Conservation (phyloP, 92 coral and sea anemone species). For the Ricordea florida region DNA sequence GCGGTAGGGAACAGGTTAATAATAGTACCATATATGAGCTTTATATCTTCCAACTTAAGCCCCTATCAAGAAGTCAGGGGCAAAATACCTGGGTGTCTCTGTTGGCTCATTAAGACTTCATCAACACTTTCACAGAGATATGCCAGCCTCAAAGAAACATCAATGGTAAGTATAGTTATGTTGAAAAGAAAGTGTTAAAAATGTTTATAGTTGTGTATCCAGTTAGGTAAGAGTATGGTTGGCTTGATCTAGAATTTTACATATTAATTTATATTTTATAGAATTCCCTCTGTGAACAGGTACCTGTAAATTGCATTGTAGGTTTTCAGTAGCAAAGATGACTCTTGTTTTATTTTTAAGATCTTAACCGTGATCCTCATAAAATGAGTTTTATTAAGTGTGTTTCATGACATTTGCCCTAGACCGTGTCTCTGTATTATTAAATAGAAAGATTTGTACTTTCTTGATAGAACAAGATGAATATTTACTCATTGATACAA, state of each 20-base stretch:
- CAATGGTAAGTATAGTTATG: conserved; percentile 61
- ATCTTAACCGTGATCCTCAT: too few species aligned
- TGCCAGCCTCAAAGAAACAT: conserved; percentile 72
- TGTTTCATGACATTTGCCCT: too few species aligned
- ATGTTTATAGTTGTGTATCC: background rate
- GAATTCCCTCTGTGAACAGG: background rate
- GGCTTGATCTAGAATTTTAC: background rate
- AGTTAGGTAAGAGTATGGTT: background rate
- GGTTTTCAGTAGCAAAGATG: background rate
- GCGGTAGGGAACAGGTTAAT: too few species aligned
- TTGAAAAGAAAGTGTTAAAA: background rate
- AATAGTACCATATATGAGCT: too few species aligned
- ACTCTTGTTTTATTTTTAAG: background rate
- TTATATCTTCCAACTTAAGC: too few species aligned
- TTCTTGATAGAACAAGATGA: background rate
- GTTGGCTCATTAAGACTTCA: background rate
- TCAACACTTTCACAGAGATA: conserved; percentile 64
- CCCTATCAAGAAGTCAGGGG: too few species aligned
- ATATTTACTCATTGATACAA: background rate
- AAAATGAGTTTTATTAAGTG: too few species aligned
- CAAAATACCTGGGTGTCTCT: too few species aligned
- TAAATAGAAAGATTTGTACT: background rate
- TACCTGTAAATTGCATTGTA: background rate
- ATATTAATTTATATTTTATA: background rate
- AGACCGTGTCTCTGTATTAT: too few species aligned